Evolutionary conservation across 2,113 vertebrate genomes (phyloP).

Genomic region (Daphoenositta chrysoptera): DNA sequence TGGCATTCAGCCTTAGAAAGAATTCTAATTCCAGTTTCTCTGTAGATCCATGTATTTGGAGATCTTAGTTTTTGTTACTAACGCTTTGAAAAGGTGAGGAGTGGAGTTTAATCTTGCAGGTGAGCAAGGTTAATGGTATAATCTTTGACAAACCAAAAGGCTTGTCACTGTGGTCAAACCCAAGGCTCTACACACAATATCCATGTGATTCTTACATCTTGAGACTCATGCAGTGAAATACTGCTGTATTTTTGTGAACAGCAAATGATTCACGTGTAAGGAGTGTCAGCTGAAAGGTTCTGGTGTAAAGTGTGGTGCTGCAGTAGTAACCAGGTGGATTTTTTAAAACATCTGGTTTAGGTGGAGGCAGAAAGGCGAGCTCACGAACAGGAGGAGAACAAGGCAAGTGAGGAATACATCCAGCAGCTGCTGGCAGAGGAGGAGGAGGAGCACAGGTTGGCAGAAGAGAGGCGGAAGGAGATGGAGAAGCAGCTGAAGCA

Average conservation of each 20-base stretch:
- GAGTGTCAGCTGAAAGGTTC: not conserved
- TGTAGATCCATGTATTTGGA: not conserved
- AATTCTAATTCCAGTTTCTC: not conserved
- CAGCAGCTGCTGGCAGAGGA: constrained; percentile 84
- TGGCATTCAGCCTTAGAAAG: not conserved
- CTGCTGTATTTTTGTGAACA: not conserved
- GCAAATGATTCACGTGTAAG: fast-evolving
- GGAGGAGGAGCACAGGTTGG: constrained; percentile 69
- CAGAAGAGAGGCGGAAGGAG: constrained; percentile 69
- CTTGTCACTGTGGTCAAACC: not conserved
- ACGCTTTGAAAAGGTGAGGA: not conserved
- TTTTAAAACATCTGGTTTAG: constrained; percentile 35
- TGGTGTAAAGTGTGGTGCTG: not conserved
- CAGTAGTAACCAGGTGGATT: not conserved
- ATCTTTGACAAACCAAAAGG: not conserved
- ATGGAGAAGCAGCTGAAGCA: constrained; percentile 77
- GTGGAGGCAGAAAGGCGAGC: constrained; percentile 82
- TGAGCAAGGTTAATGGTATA: not conserved
- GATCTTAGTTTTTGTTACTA: not conserved
- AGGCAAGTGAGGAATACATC: constrained; percentile 88
- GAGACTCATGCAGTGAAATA: not conserved
- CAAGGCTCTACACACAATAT: not conserved
- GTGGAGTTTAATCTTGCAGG: not conserved
- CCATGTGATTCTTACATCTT: not conserved
- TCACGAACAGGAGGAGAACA: constrained; percentile 82